These are phyloP conservation scores for Neosilurus mollespiculum DNA, from an alignment of 2,797 vertebrate species.

Conservation along the genomic window DNA sequence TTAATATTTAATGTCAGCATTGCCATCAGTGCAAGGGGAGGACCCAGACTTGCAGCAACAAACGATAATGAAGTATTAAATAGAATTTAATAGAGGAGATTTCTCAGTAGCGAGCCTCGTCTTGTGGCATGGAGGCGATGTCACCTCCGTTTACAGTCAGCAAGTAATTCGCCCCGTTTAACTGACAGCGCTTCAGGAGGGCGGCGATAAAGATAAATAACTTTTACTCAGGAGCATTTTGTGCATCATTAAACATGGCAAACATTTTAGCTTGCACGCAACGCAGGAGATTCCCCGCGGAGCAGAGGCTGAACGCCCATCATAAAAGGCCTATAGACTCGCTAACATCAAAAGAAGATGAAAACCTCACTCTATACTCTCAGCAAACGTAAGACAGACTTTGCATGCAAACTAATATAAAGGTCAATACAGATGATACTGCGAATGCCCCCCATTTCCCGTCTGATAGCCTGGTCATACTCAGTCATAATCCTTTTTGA, in stretches of 20 bases:
- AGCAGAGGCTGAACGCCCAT: slow-evolving; percentile 85
- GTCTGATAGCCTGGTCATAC: background rate
- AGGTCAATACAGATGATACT: slow-evolving; percentile 2
- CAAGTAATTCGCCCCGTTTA: slow-evolving; percentile 66
- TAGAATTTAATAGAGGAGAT: background rate
- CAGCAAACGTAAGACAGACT: slow-evolving; percentile 56
- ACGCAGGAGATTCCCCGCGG: slow-evolving; percentile 82
- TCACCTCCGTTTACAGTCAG: slow-evolving; percentile 34
- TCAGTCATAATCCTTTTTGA: background rate
- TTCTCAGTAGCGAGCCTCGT: background rate
- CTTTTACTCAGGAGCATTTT: slow-evolving; percentile 87
- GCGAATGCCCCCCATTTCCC: background rate
- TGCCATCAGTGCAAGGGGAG: background rate
- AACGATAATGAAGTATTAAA: background rate
- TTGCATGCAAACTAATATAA: slow-evolving; percentile 72
- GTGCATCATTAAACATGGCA: slow-evolving; percentile 91
- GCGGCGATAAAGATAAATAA: slow-evolving; percentile 89
- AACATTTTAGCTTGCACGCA: slow-evolving; percentile 85
- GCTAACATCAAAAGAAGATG: slow-evolving; percentile 78
- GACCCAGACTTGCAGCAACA: background rate
- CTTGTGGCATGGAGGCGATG: slow-evolving; percentile 26
- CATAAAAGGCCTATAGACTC: slow-evolving; percentile 76
- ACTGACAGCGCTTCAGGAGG: slow-evolving; percentile 78
- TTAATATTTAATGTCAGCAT: background rate
- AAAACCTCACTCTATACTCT: background rate